Evolutionary conservation across 2,113 vertebrate genomes (phyloP), one percentile per base, ranked within the genome.

Genomic region (Girardinichthys multiradiatus): DNA sequence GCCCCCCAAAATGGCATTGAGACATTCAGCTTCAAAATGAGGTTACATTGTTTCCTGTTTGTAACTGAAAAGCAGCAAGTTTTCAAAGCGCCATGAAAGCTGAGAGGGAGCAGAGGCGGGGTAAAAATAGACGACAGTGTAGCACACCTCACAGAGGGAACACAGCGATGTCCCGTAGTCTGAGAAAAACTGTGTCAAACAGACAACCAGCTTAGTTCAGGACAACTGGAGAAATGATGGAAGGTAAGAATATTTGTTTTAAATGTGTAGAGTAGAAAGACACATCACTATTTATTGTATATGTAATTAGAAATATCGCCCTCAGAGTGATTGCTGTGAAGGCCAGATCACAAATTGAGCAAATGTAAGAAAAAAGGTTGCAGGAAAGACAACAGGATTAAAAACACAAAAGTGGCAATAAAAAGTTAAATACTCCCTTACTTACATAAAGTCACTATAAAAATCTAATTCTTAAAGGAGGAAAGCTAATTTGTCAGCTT

Each of bases 21-120:
- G 62, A 57, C 26, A 4, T 61, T 1, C 28, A 75, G 61, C 74
- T 61, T 89, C 79, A 86, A 74, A 90, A 91, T 87, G 89, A 92
- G 87, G 89, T 91, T 85, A 87, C 69, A 66, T 76, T 78, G 80
- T 70, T 94, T 95, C 94, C 94, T 95, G 94, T 93, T 92, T 94
- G 90, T 91, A 94, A 94, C 93, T 87, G 93, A 92, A 93, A 90
- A 92, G 84, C 76, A 88, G 73, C 51, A 54, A 76, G 68, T 70
- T 71, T 78, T 84, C 78, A 82, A 83, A 79, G 73, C 37, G 3
- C 66, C 8, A 72, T 72, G 73, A 87, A 68, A 68, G 37, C 26
- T 64, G 17, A 68, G 69, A 66, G 33, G 67, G 62, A 84, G 70
- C 69, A n/a, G 24, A 70, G 68, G 70, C 30, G 28, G 66, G 72